Evolutionary conservation across 1,140 invertebrate genomes (phyloP).

Genomic region (Aphaenogaster ashmeadi): DNA sequence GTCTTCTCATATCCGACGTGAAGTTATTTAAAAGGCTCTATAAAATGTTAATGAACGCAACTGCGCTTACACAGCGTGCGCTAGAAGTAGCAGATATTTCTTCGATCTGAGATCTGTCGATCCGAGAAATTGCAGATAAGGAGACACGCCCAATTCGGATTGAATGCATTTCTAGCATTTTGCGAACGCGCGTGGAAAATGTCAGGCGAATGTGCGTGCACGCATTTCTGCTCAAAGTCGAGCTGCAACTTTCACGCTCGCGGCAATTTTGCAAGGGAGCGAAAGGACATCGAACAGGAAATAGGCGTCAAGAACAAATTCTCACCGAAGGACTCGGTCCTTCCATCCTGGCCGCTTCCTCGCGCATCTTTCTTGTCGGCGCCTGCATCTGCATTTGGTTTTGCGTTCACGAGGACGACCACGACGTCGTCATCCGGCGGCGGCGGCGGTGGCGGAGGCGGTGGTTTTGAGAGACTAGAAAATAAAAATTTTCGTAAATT

Average conservation of each 20-base stretch:
- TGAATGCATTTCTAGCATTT: neutral
- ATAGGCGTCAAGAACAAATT: neutral
- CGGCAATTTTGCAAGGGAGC: constrained; percentile 8
- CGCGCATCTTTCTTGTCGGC: constrained; percentile 77
- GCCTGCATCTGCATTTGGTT: constrained; percentile 67
- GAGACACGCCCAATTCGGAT: neutral
- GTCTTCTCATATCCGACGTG: neutral
- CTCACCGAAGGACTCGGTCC: constrained; percentile 74
- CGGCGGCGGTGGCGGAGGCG: constrained; percentile 85
- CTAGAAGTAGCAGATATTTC: neutral
- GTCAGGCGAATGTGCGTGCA: constrained; percentile 22
- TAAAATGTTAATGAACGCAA: neutral
- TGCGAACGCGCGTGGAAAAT: constrained; percentile 1
- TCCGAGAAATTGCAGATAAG: neutral
- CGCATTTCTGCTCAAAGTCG: neutral
- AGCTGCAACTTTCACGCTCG: constrained; percentile 53
- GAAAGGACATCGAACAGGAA: constrained; percentile 19
- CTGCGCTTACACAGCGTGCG: neutral
- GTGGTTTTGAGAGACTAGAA: constrained; percentile 81
- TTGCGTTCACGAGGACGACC: constrained; percentile 75
- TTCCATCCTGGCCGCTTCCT: constrained; percentile 74
- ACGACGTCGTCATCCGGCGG: constrained; percentile 83
- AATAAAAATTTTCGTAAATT: constrained; percentile 22
- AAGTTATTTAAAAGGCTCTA: neutral
- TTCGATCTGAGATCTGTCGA: neutral